These are phyloP conservation scores for Acleris cristana DNA, from an alignment of 2,888 invertebrate genomes.

Conservation along the genomic window DNA sequence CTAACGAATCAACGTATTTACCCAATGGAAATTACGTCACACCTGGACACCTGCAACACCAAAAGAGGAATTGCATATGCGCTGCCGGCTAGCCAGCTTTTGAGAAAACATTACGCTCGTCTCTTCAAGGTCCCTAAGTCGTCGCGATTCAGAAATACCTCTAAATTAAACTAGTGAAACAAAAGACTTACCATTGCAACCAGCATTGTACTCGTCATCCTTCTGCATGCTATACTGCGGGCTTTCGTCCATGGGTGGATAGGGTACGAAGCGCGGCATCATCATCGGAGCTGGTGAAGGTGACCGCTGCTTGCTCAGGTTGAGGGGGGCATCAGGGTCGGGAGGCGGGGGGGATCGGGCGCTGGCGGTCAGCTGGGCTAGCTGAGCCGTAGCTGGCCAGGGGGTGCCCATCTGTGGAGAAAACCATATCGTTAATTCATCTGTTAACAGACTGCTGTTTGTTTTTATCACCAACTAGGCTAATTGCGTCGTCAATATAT, in stretches of 20 bases:
- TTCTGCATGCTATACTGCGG: slow-evolving; percentile 72
- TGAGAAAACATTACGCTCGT: no score
- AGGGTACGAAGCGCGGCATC: slow-evolving; percentile 79
- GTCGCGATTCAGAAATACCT: no score
- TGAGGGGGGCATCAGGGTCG: slow-evolving; percentile 93
- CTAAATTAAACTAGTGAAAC: no score
- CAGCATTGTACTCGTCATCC: slow-evolving; percentile 72
- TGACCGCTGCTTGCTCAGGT: slow-evolving; percentile 93
- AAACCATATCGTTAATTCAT: neutral
- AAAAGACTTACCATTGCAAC: slow-evolving; percentile 70
- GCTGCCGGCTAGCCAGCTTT: no score
- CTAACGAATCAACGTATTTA: no score
- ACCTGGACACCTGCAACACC: no score
- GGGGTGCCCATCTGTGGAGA: slow-evolving; percentile 68
- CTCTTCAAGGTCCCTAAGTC: no score
- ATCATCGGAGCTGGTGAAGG: slow-evolving; percentile 85
- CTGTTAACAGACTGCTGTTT: no score
- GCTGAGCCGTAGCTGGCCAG: slow-evolving; percentile 89
- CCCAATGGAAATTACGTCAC: no score
- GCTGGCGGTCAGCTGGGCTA: slow-evolving; percentile 87
- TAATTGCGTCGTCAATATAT: no score
- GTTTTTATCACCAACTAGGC: no score
- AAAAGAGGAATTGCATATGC: no score
- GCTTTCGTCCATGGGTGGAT: slow-evolving; percentile 74
- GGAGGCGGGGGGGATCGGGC: slow-evolving; percentile 84